phyloP scores from a whole-genome alignment of 2,113 vertebrate species.

The Peromyscus californicus region DNA sequence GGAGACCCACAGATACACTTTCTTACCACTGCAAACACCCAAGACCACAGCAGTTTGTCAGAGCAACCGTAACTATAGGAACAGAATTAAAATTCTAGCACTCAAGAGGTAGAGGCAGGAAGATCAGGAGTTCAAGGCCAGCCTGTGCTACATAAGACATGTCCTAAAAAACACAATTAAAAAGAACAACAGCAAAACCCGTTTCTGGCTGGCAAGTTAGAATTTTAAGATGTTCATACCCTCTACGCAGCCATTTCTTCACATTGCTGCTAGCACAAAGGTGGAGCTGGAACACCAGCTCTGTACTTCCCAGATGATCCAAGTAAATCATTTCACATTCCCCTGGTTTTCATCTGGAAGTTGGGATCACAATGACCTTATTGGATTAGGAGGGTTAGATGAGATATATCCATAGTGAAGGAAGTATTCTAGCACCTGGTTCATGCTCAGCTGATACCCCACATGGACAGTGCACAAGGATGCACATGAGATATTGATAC shows the following conservation, averaged over 20 bases:
- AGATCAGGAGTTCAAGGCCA: background rate
- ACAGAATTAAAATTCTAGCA: background rate
- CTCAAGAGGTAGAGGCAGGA: background rate
- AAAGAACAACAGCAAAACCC: background rate
- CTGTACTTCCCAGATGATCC: background rate
- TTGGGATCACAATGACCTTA: background rate
- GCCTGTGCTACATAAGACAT: background rate
- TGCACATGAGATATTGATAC: background rate
- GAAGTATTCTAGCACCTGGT: background rate
- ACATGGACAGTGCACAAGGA: background rate
- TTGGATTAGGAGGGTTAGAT: background rate
- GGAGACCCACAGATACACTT: background rate
- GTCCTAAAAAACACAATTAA: background rate
- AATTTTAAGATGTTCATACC: background rate
- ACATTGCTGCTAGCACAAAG: background rate
- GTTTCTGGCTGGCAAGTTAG: background rate
- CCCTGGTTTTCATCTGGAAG: conserved; percentile 41
- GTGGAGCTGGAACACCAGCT: background rate
- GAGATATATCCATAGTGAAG: background rate
- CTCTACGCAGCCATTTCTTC: background rate
- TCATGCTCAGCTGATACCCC: background rate
- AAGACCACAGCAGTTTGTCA: background rate
- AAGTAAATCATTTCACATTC: conserved; percentile 21
- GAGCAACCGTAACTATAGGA: background rate
- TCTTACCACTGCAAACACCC: background rate